Percentiles rank a stretch among this genome's conserved stretches.
Conservation (phyloP, 2,113 vertebrate species). For the Nettapus auritus region DNA sequence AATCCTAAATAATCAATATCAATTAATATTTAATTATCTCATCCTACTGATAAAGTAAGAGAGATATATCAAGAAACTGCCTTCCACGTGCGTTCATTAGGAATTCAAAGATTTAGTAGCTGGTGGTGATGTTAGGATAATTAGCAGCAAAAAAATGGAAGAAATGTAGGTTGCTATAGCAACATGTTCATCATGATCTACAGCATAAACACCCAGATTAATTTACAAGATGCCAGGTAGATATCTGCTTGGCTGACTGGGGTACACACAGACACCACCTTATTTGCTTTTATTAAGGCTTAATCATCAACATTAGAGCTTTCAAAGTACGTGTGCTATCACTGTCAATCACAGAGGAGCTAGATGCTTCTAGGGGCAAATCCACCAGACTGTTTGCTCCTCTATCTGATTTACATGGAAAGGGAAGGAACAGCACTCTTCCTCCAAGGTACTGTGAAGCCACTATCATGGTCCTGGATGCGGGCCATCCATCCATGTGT, state of each 20-base stretch:
- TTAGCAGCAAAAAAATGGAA: conserved; percentile 78
- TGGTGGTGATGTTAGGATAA: conserved; percentile 83
- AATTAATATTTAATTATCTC: conserved; percentile 62
- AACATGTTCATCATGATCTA: conserved; percentile 84
- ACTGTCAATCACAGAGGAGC: conserved; percentile 76
- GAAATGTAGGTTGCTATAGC: conserved; percentile 86
- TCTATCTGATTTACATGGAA: neutral
- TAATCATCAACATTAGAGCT: conserved; percentile 80
- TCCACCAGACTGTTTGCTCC: neutral
- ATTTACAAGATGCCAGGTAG: conserved; percentile 85
- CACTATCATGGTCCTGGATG: neutral
- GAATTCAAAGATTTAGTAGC: conserved; percentile 84
- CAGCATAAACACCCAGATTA: conserved; percentile 85
- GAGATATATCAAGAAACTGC: conserved; percentile 70
- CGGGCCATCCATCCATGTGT: too few species aligned
- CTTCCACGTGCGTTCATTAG: conserved; percentile 80
- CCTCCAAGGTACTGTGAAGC: neutral
- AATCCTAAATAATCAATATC: conserved; percentile 70
- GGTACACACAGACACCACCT: conserved; percentile 80
- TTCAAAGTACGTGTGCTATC: conserved; percentile 79
- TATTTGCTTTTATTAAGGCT: conserved; percentile 84
- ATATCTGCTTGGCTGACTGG: conserved; percentile 76
- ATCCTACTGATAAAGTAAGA: conserved; percentile 59
- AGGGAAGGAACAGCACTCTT: neutral
- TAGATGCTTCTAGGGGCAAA: conserved; percentile 68